Evolutionary conservation across 92 coral and sea anemone species (phyloP).

Genomic region (Siderastrea siderea): DNA sequence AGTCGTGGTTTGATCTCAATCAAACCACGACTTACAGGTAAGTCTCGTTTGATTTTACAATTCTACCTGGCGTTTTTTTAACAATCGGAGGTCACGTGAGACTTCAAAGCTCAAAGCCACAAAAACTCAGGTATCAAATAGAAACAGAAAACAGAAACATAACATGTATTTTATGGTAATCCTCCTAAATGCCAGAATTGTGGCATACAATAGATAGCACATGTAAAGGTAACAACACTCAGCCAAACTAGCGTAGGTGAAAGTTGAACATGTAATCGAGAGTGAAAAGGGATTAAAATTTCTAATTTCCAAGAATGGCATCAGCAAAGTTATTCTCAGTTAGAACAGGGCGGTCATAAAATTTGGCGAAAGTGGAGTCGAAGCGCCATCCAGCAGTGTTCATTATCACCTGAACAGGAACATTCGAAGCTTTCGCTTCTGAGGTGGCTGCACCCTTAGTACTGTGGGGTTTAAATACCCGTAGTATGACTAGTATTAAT

Average conservation of each 20-base stretch:
- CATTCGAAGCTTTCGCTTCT: conserved; percentile 57
- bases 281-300: no score
- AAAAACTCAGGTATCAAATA: conserved; percentile 9
- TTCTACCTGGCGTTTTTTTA: no score
- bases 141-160: no score
- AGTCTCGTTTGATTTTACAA: no score
- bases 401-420: conserved; percentile 56
- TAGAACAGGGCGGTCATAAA: conserved; percentile 33
- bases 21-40: no score
- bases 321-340: conserved; percentile 33
- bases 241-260: no score
- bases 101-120: conserved; percentile 47
- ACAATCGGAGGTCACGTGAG: no score
- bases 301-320: background rate
- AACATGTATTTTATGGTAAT: no score
- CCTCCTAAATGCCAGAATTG: background rate
- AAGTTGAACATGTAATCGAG: background rate
- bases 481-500: conserved; percentile 47
- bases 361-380: no score
- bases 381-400: no score
- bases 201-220: background rate
- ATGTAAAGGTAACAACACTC: background rate
- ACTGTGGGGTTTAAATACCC: conserved; percentile 68
- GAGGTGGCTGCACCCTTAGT: conserved; percentile 74
- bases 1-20: no score